These are phyloP conservation scores for Chondrosia reniformis DNA, from an alignment of 37 sponge, comb jelly and placozoan genomes.

Conservation along the genomic window DNA sequence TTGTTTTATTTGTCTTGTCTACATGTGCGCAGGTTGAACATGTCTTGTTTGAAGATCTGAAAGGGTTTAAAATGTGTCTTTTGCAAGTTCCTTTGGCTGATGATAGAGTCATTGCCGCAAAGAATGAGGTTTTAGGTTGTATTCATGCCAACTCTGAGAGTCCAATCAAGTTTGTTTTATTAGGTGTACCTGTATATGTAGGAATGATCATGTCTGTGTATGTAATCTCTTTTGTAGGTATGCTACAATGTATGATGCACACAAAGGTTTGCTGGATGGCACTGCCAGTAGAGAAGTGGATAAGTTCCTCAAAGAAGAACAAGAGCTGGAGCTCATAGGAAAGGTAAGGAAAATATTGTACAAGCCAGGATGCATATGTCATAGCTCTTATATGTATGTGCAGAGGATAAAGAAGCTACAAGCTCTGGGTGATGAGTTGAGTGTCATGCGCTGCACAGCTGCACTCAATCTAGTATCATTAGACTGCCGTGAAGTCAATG, in stretches of 20 bases:
- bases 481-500: constrained; percentile 70
- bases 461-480: constrained; percentile 76
- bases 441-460: constrained; percentile 50
- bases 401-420: constrained; percentile 59
- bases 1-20: not conserved
- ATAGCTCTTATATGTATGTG: not conserved
- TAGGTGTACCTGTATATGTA: not conserved
- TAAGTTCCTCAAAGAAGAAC: constrained; percentile 73
- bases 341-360: constrained; percentile 37
- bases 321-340: constrained; percentile 53
- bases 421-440: constrained; percentile 44
- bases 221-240: not conserved
- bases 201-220: not conserved
- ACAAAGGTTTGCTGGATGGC: constrained; percentile 69
- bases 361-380: not conserved
- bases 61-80: constrained; percentile 46
- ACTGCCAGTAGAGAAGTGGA: constrained; percentile 66
- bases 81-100: constrained; percentile 53
- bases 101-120: constrained; percentile 41
- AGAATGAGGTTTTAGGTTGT: constrained; percentile 24
- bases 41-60: constrained; percentile 75
- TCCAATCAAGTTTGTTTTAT: constrained; percentile 56
- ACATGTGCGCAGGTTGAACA: constrained; percentile 64
- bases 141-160: constrained; percentile 47
- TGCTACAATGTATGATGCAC: constrained; percentile 44